Evolutionary conservation across 2,888 invertebrate species (phyloP).

Genomic region (Eutolmus rufibarbis): DNA sequence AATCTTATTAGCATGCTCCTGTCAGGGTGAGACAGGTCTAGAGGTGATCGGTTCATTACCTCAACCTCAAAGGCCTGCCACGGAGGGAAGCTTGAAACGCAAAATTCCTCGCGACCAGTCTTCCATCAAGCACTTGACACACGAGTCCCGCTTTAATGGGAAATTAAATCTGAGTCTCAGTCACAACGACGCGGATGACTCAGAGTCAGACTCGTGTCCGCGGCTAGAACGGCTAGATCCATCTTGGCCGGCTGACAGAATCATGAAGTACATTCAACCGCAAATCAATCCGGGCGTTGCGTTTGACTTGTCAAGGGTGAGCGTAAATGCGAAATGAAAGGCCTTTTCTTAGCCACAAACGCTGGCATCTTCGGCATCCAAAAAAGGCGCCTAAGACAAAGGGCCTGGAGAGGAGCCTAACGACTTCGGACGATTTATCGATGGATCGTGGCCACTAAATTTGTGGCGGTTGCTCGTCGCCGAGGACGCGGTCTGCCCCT

Average conservation of each 20-base stretch:
- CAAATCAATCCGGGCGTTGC: constrained; percentile 16
- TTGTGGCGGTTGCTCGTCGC: neutral
- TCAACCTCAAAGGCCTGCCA: neutral
- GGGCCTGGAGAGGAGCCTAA: neutral
- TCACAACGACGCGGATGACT: constrained; percentile 24
- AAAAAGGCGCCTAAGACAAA: constrained; percentile 24
- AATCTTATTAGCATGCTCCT: neutral
- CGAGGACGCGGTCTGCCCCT: neutral
- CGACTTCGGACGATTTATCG: constrained; percentile 11
- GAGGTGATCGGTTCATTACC: neutral
- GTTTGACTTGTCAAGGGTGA: neutral
- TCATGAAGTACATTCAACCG: constrained; percentile 4
- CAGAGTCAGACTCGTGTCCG: neutral
- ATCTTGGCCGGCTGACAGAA: neutral
- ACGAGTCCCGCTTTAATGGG: neutral
- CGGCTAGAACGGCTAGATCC: neutral
- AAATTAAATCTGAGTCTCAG: neutral
- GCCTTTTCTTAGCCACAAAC: neutral
- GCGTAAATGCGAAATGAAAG: constrained; percentile 12
- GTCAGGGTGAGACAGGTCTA: neutral
- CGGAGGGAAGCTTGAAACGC: neutral
- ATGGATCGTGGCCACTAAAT: constrained; percentile 7
- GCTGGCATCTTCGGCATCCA: neutral
- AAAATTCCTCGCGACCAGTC: neutral
- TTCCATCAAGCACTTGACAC: constrained; percentile 8